These are phyloP conservation scores for Drosophila orena DNA, from an alignment of 1,140 invertebrate species.

Conservation along the genomic window DNA sequence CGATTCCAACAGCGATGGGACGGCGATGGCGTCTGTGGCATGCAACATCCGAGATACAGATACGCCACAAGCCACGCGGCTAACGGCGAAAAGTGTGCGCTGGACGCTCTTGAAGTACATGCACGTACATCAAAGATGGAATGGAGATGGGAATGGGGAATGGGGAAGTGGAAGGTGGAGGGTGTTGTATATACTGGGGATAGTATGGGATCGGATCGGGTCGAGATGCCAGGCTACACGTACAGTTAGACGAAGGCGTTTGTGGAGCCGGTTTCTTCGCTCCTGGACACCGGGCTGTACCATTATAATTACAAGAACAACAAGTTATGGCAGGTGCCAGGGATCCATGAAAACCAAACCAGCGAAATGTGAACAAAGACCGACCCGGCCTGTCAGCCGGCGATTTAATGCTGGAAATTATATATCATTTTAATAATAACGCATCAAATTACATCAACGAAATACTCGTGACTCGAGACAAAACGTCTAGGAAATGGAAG, in stretches of 20 bases:
- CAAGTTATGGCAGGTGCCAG: constrained; percentile 70
- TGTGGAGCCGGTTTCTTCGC: constrained; percentile 58
- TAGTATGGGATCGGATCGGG: constrained; percentile 1
- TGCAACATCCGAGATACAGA: constrained; percentile 73
- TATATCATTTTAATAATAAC: constrained; percentile 81
- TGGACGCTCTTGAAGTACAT: constrained; percentile 44
- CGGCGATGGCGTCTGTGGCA: constrained; percentile 57
- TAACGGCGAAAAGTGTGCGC: constrained; percentile 73
- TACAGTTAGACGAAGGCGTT: constrained; percentile 54
- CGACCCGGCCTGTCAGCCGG: constrained; percentile 14
- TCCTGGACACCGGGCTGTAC: constrained; percentile 34
- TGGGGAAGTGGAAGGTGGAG: constrained; percentile 9
- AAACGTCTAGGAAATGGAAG: constrained; percentile 41
- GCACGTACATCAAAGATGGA: constrained; percentile 49
- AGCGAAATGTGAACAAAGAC: constrained; percentile 60
- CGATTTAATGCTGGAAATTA: constrained; percentile 69
- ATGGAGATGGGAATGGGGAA: constrained; percentile 5
- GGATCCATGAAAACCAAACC: constrained; percentile 10
- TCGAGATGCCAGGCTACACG: constrained; percentile 27
- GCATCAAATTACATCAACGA: constrained; percentile 70
- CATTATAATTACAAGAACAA: constrained; percentile 71
- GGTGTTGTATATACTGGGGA: background rate
- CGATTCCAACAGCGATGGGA: constrained; percentile 48
- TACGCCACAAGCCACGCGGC: constrained; percentile 67
- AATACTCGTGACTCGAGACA: constrained; percentile 20